A percentile compares a stretch with the other conserved stretches of the same genome.
Evolutionary conservation across 2,113 vertebrate species (phyloP).

Genomic region (Numida meleagris): DNA sequence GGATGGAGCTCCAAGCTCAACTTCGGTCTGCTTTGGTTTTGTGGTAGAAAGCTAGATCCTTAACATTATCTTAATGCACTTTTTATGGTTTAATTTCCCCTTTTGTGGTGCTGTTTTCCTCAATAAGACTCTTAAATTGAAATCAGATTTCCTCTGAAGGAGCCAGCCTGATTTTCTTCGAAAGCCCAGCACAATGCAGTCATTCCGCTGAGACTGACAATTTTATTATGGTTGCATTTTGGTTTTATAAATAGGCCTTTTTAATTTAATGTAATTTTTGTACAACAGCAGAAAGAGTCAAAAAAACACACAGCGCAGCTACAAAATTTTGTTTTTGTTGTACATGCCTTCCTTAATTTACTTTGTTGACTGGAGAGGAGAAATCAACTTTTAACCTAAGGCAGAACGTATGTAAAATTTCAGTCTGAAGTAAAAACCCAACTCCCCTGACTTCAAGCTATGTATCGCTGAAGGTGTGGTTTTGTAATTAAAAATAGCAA

Average conservation of each 20-base stretch:
- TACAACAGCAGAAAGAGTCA: constrained; percentile 27
- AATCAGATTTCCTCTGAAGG: constrained; percentile 79
- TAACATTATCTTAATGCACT: constrained; percentile 78
- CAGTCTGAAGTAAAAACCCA: not conserved
- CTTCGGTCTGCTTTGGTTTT: constrained; percentile 67
- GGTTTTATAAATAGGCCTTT: constrained; percentile 66
- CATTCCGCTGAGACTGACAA: constrained; percentile 59
- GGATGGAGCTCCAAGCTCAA: constrained; percentile 50
- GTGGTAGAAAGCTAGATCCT: constrained; percentile 66
- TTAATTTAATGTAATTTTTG: constrained; percentile 58
- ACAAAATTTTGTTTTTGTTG: constrained; percentile 39
- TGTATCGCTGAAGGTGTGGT: not conserved
- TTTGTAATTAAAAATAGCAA: not conserved
- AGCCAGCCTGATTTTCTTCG: constrained; percentile 71
- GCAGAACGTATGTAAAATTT: constrained; percentile 36
- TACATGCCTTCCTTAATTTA: constrained; percentile 4
- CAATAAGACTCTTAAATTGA: constrained; percentile 78
- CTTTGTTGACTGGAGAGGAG: not conserved
- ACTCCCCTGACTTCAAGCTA: not conserved
- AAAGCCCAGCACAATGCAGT: constrained; percentile 58
- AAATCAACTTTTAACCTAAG: constrained; percentile 38
- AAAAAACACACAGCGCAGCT: constrained; percentile 21
- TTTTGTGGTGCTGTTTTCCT: constrained; percentile 73
- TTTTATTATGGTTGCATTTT: constrained; percentile 56
- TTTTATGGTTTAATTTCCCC: constrained; percentile 85